phyloP scores from a whole-genome alignment of 2,113 vertebrate species.

The Rousettus leschenaultii region DNA sequence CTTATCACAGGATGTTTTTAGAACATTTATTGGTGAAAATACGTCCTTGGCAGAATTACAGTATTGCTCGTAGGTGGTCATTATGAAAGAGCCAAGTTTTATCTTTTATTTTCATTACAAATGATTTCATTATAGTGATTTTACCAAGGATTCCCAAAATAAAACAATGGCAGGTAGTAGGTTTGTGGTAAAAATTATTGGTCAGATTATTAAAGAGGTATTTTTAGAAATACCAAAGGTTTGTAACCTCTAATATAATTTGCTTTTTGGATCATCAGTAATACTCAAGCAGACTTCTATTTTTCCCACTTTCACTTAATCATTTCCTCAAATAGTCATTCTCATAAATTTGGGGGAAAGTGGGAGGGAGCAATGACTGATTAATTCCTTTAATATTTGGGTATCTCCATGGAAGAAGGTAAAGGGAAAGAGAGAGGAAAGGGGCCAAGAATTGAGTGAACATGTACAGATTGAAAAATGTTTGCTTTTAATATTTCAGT shows the following conservation, averaged over 20 bases:
- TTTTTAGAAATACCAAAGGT: background rate
- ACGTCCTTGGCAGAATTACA: background rate
- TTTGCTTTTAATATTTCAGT: background rate
- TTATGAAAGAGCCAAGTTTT: slow-evolving; percentile 14
- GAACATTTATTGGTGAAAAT: background rate
- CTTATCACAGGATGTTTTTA: background rate
- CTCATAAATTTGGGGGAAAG: background rate
- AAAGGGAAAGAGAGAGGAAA: background rate
- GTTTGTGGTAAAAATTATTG: background rate
- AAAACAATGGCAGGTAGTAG: background rate
- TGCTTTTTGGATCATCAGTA: background rate
- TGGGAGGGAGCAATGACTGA: background rate
- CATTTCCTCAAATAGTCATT: background rate
- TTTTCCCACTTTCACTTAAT: background rate
- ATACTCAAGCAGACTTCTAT: background rate
- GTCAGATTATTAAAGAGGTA: background rate
- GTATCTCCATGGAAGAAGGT: background rate
- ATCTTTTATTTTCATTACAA: slow-evolving; percentile 20
- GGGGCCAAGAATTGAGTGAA: background rate
- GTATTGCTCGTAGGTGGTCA: background rate
- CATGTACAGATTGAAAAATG: background rate
- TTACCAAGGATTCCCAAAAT: background rate
- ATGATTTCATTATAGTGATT: background rate
- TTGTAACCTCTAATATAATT: background rate
- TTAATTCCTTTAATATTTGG: background rate